Percentiles rank a stretch among this genome's conserved stretches.
Conservation (phyloP, 92 coral and sea anemone genomes). For the Palythoa caribaeorum region DNA sequence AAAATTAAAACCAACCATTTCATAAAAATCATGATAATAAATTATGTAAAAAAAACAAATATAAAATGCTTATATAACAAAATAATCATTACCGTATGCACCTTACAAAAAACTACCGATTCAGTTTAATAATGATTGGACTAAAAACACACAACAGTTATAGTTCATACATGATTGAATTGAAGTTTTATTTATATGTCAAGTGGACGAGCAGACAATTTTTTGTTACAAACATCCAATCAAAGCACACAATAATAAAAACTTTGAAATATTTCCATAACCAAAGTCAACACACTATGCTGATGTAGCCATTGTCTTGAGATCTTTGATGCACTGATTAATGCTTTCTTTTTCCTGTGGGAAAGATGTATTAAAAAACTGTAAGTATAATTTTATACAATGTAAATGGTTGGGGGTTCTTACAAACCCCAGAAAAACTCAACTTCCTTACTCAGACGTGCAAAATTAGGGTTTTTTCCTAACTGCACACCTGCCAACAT, state of each 20-base stretch:
- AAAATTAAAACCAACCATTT: too few relatives aligned
- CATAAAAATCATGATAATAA: too few relatives aligned
- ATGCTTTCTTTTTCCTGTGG: constrained; percentile 94
- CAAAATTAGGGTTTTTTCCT: too few relatives aligned
- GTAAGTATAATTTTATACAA: background rate
- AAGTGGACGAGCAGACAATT: background rate
- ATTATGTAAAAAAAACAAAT: too few relatives aligned
- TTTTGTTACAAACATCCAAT: constrained; percentile 15
- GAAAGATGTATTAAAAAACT: background rate
- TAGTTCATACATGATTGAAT: background rate
- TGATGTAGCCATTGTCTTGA: constrained; percentile 79
- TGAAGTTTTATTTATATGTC: constrained; percentile 8
- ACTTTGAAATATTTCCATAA: background rate
- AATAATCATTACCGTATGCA: too few relatives aligned
- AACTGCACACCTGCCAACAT: too few relatives aligned
- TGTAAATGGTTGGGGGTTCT: background rate
- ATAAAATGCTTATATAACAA: too few relatives aligned
- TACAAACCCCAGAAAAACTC: background rate
- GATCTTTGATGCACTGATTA: constrained; percentile 94
- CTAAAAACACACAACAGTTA: too few relatives aligned
- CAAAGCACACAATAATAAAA: constrained; percentile 25
- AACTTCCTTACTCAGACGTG: too few relatives aligned
- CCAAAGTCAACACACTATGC: constrained; percentile 1
- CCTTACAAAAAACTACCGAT: too few relatives aligned
- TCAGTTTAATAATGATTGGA: too few relatives aligned